Evolutionary conservation across 2,113 vertebrate species (phyloP).

Genomic region (Seriola aureovittata): DNA sequence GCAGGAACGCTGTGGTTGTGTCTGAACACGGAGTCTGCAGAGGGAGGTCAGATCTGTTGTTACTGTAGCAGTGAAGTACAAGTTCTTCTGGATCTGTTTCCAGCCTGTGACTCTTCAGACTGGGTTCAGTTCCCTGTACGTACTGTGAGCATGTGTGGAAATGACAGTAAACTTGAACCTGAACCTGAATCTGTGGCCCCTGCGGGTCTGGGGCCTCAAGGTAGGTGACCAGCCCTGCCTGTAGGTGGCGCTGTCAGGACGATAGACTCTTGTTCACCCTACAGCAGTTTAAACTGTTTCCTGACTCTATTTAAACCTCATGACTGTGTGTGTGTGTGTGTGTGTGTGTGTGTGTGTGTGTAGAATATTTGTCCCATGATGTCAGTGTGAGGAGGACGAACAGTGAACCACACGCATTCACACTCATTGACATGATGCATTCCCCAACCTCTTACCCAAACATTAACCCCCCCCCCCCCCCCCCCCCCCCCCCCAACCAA

Average conservation of each 20-base stretch:
- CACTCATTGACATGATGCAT: neutral
- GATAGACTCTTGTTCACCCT: neutral
- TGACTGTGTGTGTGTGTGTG: neutral
- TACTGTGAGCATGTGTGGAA: no score
- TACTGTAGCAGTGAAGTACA: no score
- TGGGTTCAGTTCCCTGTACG: no score
- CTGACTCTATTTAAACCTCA: slow-evolving; percentile 4
- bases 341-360: neutral
- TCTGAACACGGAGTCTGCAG: no score
- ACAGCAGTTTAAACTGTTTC: neutral
- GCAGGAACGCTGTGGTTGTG: no score
- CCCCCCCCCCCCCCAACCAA: no score
- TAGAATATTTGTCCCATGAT: slow-evolving; percentile 45
- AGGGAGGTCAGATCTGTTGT: no score
- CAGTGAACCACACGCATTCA: neutral
- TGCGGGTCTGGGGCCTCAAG: neutral
- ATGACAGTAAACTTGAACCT: no score
- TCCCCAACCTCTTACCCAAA: neutral
- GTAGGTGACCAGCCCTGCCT: neutral
- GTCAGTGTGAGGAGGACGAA: slow-evolving; percentile 23
- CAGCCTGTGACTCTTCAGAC: no score
- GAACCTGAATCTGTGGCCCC: neutral
- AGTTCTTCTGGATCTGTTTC: no score
- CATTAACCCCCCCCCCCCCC: no score
- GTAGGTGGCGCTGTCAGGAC: neutral